Evolutionary conservation across 2,888 invertebrate species (phyloP).

Genomic region (Nymphalis urticae): DNA sequence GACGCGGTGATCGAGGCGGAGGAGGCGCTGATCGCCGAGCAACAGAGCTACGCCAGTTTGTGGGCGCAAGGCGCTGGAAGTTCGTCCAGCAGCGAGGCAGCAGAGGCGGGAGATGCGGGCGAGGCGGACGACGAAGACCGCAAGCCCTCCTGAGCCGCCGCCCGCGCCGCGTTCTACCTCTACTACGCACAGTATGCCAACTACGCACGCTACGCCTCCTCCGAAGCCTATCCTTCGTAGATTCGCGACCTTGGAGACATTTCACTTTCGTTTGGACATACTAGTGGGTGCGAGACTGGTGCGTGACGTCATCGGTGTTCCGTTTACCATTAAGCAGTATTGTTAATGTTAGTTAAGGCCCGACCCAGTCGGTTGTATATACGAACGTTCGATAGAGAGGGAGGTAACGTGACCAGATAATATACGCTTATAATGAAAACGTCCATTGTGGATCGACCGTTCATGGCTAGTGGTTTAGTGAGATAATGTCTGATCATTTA

Average conservation of each 20-base stretch:
- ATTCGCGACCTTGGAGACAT: slow-evolving; percentile 40
- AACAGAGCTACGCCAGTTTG: slow-evolving; percentile 68
- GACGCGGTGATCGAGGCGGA: slow-evolving; percentile 68
- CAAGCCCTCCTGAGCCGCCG: slow-evolving; percentile 55
- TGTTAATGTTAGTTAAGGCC: slow-evolving; percentile 9
- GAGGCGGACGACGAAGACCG: slow-evolving; percentile 47
- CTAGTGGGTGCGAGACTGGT: slow-evolving; percentile 22
- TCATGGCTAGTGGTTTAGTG: not conserved
- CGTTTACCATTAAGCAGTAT: slow-evolving; percentile 33
- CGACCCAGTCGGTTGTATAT: slow-evolving; percentile 12
- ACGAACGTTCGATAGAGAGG: not conserved
- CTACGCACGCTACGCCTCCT: slow-evolving; percentile 40
- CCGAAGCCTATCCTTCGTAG: slow-evolving; percentile 46
- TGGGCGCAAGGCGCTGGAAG: slow-evolving; percentile 61
- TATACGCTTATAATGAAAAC: slow-evolving; percentile 17
- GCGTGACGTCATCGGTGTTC: slow-evolving; percentile 39
- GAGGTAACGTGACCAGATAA: not conserved
- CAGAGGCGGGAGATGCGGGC: slow-evolving; percentile 39
- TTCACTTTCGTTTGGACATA: not conserved
- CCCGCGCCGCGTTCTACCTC: slow-evolving; percentile 36
- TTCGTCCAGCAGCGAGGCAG: slow-evolving; percentile 55
- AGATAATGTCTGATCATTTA: not conserved
- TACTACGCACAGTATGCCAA: slow-evolving; percentile 42
- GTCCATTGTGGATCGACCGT: slow-evolving; percentile 4
- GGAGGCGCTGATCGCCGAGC: slow-evolving; percentile 69